Evolutionary conservation across 1,140 invertebrate species (phyloP), one percentile per base, ranked within the genome.

Genomic region (Cyphomyrmex costatus): DNA sequence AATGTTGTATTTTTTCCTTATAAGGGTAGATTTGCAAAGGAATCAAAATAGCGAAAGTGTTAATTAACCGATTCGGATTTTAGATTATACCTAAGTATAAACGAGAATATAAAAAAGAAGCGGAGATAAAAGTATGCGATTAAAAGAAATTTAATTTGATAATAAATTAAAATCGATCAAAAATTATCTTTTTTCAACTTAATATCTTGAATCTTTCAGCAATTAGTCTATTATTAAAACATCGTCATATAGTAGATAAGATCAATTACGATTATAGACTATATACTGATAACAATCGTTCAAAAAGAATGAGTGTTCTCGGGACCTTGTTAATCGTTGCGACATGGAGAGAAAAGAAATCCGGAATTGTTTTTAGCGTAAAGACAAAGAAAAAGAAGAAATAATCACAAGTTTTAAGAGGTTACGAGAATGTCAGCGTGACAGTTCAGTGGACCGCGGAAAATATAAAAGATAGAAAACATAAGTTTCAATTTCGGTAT

Each of bases 61-160:
- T 77, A 61, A 77, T 42, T 61, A 61, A 16, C 10, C 33, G 8
- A 77, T 77, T 60, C 16, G 2, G 3, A 61, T 10, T 0, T 77
- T 61, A 5, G 19, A 42, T 21, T 77, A 61, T 61, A n/a, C n/a
- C n/a, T n/a, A 77, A 61, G 61, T 61, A 77, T 33, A 56, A 73
- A 12, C 3, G 8, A 19, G 19, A 16, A 58, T 42, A 46, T n/a
- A 77, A 46, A 42, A 46, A 10, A 77, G 30, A 42, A 30, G 21
- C 14, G 1, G 58, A 77, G 16, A 63, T 46, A 63, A 30, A 42
- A 19, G 0, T n/a, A 0, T 60, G 5, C n/a, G n/a, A n/a, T 46
- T 14, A 21, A n/a, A 42, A 30, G 2, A 46, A 46, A 63, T 77
- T 24, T 36, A 33, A 61, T 63, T 21, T n/a, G 8, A 14, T 46